phyloP scores from a whole-genome alignment of 2,888 invertebrate species.

The Marasmarcha lunaedactyla region DNA sequence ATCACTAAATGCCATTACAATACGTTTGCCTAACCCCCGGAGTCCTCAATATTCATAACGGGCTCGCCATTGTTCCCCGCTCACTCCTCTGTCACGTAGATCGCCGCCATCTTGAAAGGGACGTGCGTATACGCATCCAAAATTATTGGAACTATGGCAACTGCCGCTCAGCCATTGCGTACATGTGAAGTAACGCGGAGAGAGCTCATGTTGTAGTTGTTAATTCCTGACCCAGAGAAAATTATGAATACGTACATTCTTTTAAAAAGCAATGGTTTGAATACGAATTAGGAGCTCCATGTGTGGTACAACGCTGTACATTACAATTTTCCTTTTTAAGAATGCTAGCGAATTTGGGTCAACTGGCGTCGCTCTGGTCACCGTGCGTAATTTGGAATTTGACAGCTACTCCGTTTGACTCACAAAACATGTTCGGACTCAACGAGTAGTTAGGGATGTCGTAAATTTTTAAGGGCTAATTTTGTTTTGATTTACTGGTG shows the following conservation, averaged over 20 bases:
- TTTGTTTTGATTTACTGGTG: neutral
- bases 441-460: too few species aligned
- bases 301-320: neutral
- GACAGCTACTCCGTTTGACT: too few species aligned
- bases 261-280: neutral
- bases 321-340: neutral
- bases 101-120: neutral
- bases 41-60: constrained; percentile 1
- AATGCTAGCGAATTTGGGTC: too few species aligned
- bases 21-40: neutral
- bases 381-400: too few species aligned
- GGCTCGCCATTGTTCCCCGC: constrained; percentile 1
- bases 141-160: neutral
- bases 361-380: too few species aligned
- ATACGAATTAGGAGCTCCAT: neutral
- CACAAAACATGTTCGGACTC: too few species aligned
- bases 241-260: neutral
- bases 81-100: neutral
- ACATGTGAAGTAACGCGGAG: neutral
- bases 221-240: neutral
- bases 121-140: neutral
- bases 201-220: neutral
- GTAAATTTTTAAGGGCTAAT: neutral
- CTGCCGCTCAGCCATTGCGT: neutral
- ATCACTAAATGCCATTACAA: neutral